Base-by-base conservation (phyloP, 1,140 invertebrate species). In the Camponotus vicinus region DNA sequence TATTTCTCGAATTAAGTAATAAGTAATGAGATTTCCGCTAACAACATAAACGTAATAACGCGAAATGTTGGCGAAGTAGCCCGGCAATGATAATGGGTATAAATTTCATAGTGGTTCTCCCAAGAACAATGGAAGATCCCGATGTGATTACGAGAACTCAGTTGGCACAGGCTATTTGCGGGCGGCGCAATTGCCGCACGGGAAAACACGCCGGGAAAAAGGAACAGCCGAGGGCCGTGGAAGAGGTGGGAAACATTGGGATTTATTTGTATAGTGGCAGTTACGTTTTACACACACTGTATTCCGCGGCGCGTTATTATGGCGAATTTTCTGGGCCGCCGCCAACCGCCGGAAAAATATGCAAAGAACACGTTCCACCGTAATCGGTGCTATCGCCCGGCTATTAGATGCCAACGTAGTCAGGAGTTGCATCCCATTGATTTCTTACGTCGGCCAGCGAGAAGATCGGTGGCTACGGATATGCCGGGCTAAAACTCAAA, bases 341-440 rank as follows among this genome's bases (percentile, higher is more conserved):
- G 85, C 85, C 78, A 83, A 71, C 55, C 37, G 34, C 40, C 15
- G 66, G 34, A 52, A 82, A 86, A 82, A 86, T 82, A 86, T 63
- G 27, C 85, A 82, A 83, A 66, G 69, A 49, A 71, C 66, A 82
- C 34, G 84, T 78, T 85, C 34, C 45, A 27, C 13, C 42, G 13
- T 83, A 75, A 83, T 83, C 40, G 32, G n/a, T 13, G 27, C 11
- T 75, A 83, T 49, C 40, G 40, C n/a, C 18, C 49, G 45, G 21
- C 15, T 55, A 78, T 85, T 78, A 78, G 45, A 45, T 76, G 55
- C 57, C 55, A 71, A 70, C 45, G 59, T 40, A 59, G 55, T 57
- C 34, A 11, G 37, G 18, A 32, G 11, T 52, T 37, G 37, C 32
- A 15, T 34, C 27, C 32, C 13, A 34, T 57, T 57, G 69, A 83